phyloP scores from a whole-genome alignment of 2,113 vertebrate genomes.

The Merops nubicus region DNA sequence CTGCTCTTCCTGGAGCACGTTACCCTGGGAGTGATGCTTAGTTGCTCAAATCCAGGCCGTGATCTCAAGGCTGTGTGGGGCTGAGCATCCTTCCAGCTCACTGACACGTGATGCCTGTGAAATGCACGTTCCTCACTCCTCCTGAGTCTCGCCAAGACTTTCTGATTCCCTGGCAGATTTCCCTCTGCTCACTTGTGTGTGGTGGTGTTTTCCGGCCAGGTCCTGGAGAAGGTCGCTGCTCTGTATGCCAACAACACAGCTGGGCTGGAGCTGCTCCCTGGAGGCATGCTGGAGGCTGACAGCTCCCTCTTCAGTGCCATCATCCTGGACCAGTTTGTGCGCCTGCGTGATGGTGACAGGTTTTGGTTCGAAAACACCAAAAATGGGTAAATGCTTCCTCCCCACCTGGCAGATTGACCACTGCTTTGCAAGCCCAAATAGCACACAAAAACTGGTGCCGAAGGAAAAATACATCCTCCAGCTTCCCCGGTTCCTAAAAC shows the following conservation, averaged over 20 bases:
- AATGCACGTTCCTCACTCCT: accelerated
- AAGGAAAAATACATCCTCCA: background rate
- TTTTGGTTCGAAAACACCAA: conserved; percentile 96
- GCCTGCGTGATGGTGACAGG: conserved; percentile 90
- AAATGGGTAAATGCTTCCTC: conserved; percentile 82
- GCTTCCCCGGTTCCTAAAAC: background rate
- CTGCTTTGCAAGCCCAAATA: background rate
- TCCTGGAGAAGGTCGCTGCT: conserved; percentile 55
- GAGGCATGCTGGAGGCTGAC: conserved; percentile 83
- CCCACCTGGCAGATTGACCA: background rate
- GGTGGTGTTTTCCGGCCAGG: conserved; percentile 48
- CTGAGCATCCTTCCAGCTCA: background rate
- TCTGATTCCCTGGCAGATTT: background rate
- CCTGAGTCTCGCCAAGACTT: background rate
- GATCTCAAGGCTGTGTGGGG: background rate
- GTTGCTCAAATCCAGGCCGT: background rate
- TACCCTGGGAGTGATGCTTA: background rate
- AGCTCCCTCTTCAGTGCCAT: conserved; percentile 82
- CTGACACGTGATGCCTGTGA: background rate
- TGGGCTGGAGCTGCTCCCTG: conserved; percentile 86
- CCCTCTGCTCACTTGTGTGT: background rate
- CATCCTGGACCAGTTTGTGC: conserved; percentile 88
- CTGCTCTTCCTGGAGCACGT: background rate
- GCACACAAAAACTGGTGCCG: background rate
- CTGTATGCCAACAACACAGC: conserved; percentile 79